Percentiles rank a stretch among this genome's conserved stretches.
phyloP scores from a whole-genome alignment of 2,113 vertebrate species.

The Thamnophis sirtalis region DNA sequence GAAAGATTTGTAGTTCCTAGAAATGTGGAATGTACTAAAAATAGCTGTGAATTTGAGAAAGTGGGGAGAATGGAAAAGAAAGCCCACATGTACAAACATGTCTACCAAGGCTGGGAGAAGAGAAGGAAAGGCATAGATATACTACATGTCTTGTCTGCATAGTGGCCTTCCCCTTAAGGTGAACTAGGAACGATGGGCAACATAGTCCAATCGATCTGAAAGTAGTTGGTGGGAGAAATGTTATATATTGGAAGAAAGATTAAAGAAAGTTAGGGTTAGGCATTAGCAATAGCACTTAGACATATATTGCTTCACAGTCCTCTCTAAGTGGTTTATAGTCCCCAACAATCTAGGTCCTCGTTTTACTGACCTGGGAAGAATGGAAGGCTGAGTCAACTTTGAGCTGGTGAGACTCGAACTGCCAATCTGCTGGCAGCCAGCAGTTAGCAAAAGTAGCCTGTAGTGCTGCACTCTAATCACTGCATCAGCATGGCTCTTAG shows the following conservation, averaged over 20 bases:
- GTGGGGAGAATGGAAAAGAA: too few species aligned
- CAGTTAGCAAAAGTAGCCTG: too few species aligned
- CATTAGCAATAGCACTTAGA: too few species aligned
- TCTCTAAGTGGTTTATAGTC: too few species aligned
- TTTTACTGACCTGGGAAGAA: too few species aligned
- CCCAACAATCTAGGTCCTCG: too few species aligned
- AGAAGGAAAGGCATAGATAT: background rate
- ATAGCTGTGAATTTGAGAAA: slow-evolving; percentile 13
- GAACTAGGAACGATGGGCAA: background rate
- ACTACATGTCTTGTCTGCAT: background rate
- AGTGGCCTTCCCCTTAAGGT: background rate
- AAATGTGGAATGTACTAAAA: slow-evolving; percentile 40
- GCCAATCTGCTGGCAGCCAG: too few species aligned
- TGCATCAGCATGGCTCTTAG: too few species aligned
- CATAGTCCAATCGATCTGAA: background rate
- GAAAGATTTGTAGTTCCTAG: slow-evolving; percentile 35
- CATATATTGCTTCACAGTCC: too few species aligned
- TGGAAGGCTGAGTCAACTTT: too few species aligned
- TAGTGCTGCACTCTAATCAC: too few species aligned
- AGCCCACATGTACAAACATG: background rate
- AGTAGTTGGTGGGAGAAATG: background rate
- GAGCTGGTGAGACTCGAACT: too few species aligned
- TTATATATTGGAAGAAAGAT: background rate
- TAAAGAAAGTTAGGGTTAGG: background rate
- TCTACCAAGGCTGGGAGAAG: background rate